Conservation (phyloP, 2,113 vertebrate species). For the Probosciger aterrimus region DNA sequence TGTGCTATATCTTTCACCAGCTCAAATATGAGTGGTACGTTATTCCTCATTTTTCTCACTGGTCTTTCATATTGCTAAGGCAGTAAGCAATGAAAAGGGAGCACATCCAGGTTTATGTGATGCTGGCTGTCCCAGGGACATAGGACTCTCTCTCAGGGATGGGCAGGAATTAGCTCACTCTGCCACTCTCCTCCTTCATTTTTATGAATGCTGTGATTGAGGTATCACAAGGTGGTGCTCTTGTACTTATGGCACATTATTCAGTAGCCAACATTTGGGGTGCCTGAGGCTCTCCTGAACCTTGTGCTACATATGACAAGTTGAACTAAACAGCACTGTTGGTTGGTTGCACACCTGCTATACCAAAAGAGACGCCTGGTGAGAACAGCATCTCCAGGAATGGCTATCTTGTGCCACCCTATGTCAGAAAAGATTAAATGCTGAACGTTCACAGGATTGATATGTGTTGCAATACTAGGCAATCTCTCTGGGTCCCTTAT, state of each 20-base stretch:
- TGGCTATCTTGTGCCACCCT: not conserved
- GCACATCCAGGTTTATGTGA: accelerated
- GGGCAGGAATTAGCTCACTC: not conserved
- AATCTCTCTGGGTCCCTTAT: not conserved
- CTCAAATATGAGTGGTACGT: not conserved
- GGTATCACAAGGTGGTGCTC: conserved; percentile 62
- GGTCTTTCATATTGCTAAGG: not conserved
- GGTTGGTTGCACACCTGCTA: not conserved
- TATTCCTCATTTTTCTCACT: not conserved
- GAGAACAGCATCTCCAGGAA: not conserved
- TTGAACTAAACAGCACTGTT: not conserved
- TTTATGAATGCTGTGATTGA: not conserved
- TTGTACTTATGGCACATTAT: conserved; percentile 16
- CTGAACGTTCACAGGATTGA: accelerated
- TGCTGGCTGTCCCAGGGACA: not conserved
- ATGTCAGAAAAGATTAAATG: not conserved
- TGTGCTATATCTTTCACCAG: not conserved
- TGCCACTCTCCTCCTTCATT: not conserved
- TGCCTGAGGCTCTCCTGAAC: not conserved
- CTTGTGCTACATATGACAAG: not conserved
- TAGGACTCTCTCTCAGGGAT: no score
- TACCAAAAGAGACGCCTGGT: not conserved
- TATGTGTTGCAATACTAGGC: not conserved
- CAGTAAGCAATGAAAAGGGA: not conserved
- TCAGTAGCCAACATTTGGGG: not conserved